Percentiles rank a stretch among this genome's conserved stretches.
Conservation (phyloP, 1,140 invertebrate species). For the Drosophila saltans region DNA sequence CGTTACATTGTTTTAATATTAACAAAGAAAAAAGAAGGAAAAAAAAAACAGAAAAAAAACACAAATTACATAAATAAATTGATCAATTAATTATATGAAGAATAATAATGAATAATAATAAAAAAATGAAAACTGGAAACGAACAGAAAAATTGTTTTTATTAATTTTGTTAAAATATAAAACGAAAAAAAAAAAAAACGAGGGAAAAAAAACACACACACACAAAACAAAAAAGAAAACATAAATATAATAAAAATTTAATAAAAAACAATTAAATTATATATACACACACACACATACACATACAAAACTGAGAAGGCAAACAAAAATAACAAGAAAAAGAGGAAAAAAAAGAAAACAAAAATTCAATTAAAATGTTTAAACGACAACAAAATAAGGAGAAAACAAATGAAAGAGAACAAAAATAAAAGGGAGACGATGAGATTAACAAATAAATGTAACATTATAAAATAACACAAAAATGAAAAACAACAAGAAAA, state of each 20-base stretch:
- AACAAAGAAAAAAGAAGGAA: conserved; percentile 14
- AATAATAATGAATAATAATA: conserved; percentile 36
- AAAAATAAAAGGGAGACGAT: conserved; percentile 52
- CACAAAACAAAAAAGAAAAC: conserved; percentile 18
- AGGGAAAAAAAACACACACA: conserved; percentile 35
- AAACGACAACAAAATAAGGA: conserved; percentile 39
- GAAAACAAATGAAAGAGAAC: conserved; percentile 51
- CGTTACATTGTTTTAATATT: conserved; percentile 80
- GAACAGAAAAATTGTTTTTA: conserved; percentile 79
- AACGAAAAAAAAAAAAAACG: conserved; percentile 39
- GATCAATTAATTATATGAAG: conserved; percentile 78
- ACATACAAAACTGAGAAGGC: conserved; percentile 17
- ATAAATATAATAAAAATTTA: conserved; percentile 30
- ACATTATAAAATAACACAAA: conserved; percentile 45
- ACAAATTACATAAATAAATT: conserved; percentile 75
- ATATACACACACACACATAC: conserved; percentile 43
- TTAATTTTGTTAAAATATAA: conserved; percentile 78
- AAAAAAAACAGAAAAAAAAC: neutral
- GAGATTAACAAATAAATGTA: conserved; percentile 38
- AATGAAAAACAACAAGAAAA: conserved; percentile 35
- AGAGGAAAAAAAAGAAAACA: conserved; percentile 34
- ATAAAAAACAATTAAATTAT: conserved; percentile 53
- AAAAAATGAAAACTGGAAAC: conserved; percentile 42
- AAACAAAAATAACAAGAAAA: conserved; percentile 28
- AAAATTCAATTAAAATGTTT: conserved; percentile 61